A percentile compares a stretch with the other conserved stretches of the same genome.
Evolutionary conservation across 2,113 vertebrate genomes (phyloP).

Genomic region (Mastomys coucha): DNA sequence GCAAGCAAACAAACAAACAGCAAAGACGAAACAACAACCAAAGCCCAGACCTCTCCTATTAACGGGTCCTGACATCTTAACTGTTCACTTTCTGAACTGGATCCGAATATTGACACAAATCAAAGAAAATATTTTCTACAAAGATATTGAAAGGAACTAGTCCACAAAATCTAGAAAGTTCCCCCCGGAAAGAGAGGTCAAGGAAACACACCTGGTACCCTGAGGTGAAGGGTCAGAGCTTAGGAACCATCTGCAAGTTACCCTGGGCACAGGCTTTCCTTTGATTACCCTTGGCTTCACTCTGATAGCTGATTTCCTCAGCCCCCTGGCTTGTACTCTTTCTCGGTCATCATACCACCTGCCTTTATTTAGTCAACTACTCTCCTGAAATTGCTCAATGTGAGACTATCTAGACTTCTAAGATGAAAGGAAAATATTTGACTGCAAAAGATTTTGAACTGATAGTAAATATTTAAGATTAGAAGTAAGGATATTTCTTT

Average conservation of each 20-base stretch:
- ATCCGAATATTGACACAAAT: slow-evolving; percentile 52
- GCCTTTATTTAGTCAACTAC: not conserved
- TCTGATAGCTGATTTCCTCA: not conserved
- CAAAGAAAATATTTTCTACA: slow-evolving; percentile 14
- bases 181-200: not conserved
- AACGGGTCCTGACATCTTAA: slow-evolving; percentile 50
- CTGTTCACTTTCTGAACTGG: slow-evolving; percentile 57
- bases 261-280: not conserved
- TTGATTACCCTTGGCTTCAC: slow-evolving; percentile 11
- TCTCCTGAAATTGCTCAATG: slow-evolving; percentile 7
- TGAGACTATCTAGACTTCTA: slow-evolving; percentile 9
- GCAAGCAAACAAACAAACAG: no score
- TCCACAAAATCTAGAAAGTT: slow-evolving; percentile 5
- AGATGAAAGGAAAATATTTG: slow-evolving; percentile 43
- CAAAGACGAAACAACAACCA: not conserved
- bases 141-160: not conserved
- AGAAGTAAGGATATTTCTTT: not conserved
- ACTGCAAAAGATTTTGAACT: slow-evolving; percentile 18
- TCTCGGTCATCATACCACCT: not conserved
- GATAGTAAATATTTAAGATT: slow-evolving; percentile 40
- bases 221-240: slow-evolving; percentile 8
- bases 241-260: not conserved
- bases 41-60: not conserved
- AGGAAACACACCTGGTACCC: slow-evolving; percentile 34
- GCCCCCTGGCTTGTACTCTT: not conserved